Base-by-base conservation (phyloP, 2,113 vertebrate genomes). In the Brachyistius frenatus region DNA sequence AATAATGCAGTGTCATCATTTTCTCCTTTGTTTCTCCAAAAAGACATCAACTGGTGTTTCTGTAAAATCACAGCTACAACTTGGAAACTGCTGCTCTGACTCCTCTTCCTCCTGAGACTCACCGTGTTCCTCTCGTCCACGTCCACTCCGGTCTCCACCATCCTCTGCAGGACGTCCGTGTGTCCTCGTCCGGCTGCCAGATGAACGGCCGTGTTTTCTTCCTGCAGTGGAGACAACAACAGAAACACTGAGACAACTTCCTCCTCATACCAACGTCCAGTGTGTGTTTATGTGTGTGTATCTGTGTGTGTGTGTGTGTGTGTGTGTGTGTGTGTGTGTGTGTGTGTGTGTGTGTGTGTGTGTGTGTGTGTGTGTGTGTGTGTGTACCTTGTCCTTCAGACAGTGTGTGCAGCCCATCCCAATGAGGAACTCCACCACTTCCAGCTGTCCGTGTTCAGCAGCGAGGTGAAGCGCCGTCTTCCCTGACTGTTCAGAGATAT, bases 401-500 rank as follows among this genome's bases (percentile, higher is more conserved):
- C 85, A 70, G 68, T 93, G 94, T 74, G 90, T 91, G 84, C 96
- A 97, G 16, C 95, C 95, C 60, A 94, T 95, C 2, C 46, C 94
- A 72, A 97, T 93, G 5, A 98, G 95, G 86, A 97, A 96, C 53
- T 96, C 95, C 80, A 96, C 94, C 80, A 94, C 95, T 4, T 96
- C 95, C 78, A 96, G 70, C 30, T 91, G 93, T 46, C 97, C 95
- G 0, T 94, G 71, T 75, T 96, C 96, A 15, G 95, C 94, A 0
- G 96, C 96, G 85, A 96, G 83, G 68, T 96, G 97, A 73, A 98
- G 94, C 0, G 96, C 95, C 0, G 96, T 97, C 91, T 94, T 96
- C 36, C 94, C 95, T 80, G 94, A 85, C 95, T 95, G 86, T 49
- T 56, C 15, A 80, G 67, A 85, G 8, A 87, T 0, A 15, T 5